These are phyloP conservation scores for Microcebus griseorufus DNA, from an alignment of 2,113 vertebrate genomes.

Conservation along the genomic window DNA sequence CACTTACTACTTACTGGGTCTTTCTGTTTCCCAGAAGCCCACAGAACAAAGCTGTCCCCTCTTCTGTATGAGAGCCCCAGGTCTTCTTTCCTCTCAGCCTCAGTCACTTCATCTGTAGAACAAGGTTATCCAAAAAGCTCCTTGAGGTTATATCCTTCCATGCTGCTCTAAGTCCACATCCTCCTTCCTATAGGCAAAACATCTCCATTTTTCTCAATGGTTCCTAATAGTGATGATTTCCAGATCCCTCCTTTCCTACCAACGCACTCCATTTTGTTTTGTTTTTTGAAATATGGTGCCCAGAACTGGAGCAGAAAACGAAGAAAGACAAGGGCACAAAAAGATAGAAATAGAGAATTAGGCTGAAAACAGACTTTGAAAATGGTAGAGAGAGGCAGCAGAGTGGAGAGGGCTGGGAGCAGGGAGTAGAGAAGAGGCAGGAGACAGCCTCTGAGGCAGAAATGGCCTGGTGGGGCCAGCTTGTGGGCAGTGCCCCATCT, in stretches of 20 bases:
- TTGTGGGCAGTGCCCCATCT: not conserved
- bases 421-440: not conserved
- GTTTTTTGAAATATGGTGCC: not conserved
- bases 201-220: conserved; percentile 12
- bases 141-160: not conserved
- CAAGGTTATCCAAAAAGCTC: not conserved
- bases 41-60: conserved; percentile 7
- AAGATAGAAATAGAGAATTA: conserved; percentile 27
- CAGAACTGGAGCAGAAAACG: not conserved
- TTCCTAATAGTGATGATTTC: conserved; percentile 19
- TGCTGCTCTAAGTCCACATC: conserved; percentile 4
- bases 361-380: conserved; percentile 2
- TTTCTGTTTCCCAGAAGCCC: conserved; percentile 42
- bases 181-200: not conserved
- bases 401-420: not conserved
- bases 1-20: not conserved
- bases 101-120: conserved; percentile 4
- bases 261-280: conserved; percentile 7
- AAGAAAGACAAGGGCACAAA: conserved; percentile 22
- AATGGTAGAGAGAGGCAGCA: not conserved
- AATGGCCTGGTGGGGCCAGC: not conserved
- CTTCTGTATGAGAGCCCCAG: not conserved
- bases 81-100: not conserved
- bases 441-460: not conserved
- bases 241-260: conserved; percentile 35